Percentiles rank a stretch among this genome's conserved stretches.
Conservation (phyloP, 1,140 invertebrate species). For the Hydropsyche tenuis region DNA sequence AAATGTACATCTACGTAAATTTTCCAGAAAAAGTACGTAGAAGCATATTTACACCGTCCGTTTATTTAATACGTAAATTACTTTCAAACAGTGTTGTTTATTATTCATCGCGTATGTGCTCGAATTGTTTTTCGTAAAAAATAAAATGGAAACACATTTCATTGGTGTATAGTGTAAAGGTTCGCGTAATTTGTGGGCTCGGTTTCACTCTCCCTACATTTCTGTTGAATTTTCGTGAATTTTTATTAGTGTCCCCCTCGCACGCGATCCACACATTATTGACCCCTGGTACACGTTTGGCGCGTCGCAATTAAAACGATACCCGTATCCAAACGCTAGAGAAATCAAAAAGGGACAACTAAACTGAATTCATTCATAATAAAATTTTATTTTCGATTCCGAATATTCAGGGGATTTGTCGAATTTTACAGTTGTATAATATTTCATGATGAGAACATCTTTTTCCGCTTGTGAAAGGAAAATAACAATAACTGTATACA, state of each 20-base stretch:
- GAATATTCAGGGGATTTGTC: background rate
- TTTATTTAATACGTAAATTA: slow-evolving; percentile 15
- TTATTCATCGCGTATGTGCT: slow-evolving; percentile 10
- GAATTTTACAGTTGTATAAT: too few species aligned
- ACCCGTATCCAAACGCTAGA: slow-evolving; percentile 6
- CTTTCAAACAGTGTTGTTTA: slow-evolving; percentile 15
- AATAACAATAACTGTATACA: slow-evolving; percentile 1
- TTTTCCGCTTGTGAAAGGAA: too few species aligned
- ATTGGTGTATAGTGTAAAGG: slow-evolving; percentile 2
- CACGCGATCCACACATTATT: slow-evolving; percentile 31
- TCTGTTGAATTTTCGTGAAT: slow-evolving; percentile 24
- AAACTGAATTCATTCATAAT: too few species aligned
- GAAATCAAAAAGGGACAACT: too few species aligned
- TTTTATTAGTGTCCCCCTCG: slow-evolving; percentile 27
- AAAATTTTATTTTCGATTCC: background rate
- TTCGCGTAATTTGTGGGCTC: slow-evolving; percentile 3
- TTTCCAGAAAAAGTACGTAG: background rate
- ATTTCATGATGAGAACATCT: too few species aligned
- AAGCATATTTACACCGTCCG: background rate
- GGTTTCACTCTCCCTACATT: background rate
- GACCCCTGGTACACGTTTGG: slow-evolving; percentile 15
- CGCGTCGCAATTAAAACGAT: slow-evolving; percentile 29
- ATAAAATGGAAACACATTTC: slow-evolving; percentile 11
- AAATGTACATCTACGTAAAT: background rate
- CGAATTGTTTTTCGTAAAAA: background rate